A percentile compares a stretch with the other conserved stretches of the same genome.
These are phyloP conservation scores for Poeciliopsis presidionis DNA, from an alignment of 2,797 vertebrate genomes.

Conservation along the genomic window DNA sequence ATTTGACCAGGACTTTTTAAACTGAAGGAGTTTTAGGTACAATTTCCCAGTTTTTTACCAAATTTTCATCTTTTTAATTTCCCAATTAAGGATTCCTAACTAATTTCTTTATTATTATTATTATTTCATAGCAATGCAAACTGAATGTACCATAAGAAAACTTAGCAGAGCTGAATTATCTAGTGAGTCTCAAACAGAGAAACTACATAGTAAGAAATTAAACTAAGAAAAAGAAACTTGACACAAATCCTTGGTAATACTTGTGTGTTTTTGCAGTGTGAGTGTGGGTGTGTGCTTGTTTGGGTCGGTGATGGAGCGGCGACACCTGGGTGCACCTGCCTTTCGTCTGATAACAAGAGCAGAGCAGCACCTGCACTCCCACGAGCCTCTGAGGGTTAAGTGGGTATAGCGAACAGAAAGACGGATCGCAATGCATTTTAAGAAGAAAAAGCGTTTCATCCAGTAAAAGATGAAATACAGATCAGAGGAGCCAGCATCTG, in stretches of 20 bases:
- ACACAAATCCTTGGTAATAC: no score
- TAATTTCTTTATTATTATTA: neutral
- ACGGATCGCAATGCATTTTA: conserved; percentile 2
- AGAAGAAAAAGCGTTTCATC: neutral
- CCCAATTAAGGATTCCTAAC: neutral
- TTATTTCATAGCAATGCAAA: neutral
- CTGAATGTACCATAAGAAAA: neutral
- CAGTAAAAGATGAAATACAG: conserved; percentile 5
- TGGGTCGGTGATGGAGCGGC: neutral
- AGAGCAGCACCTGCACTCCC: neutral
- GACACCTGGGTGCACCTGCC: neutral
- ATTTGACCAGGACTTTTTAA: neutral
- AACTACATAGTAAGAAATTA: neutral
- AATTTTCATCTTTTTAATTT: neutral
- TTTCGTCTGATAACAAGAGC: neutral
- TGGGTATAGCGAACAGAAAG: neutral
- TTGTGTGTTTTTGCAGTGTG: neutral
- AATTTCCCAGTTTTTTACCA: neutral
- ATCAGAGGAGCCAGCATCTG: conserved; percentile 1
- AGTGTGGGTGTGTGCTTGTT: neutral
- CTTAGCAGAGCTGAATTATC: neutral
- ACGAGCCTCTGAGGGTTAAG: neutral
- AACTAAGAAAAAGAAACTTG: neutral
- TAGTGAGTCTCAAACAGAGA: neutral
- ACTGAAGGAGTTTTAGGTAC: neutral